Evolutionary conservation across 2,888 invertebrate genomes (phyloP).

Genomic region (Odontocerum albicorne): DNA sequence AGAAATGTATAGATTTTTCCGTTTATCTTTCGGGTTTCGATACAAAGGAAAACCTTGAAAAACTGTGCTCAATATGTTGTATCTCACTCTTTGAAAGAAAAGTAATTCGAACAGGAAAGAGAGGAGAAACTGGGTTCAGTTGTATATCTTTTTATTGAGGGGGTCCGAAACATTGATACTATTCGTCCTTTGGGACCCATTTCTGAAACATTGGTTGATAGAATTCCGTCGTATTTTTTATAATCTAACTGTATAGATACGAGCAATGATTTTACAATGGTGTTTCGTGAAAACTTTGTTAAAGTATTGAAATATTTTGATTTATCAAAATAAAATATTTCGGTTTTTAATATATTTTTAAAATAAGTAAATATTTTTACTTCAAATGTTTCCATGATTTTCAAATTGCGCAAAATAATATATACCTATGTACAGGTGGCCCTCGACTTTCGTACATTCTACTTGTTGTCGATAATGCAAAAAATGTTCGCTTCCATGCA

Average conservation of each 20-base stretch:
- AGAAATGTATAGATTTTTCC: not conserved
- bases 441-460: no score
- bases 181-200: constrained; percentile 31
- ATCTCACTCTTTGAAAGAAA: not conserved
- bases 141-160: constrained; percentile 13
- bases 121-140: not conserved
- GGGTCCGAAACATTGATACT: constrained; percentile 9
- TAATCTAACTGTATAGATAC: constrained; percentile 23
- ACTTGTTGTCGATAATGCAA: no score
- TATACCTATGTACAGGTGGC: no score
- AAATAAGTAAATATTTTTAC: no score
- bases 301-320: no score
- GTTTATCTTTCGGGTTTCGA: not conserved
- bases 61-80: not conserved
- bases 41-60: not conserved
- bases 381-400: no score
- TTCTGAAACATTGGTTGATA: constrained; percentile 30
- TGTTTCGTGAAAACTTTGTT: not conserved
- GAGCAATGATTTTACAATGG: not conserved
- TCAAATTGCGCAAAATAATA: no score
- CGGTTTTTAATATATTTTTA: no score
- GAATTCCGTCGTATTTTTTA: constrained; percentile 33
- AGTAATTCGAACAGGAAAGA: not conserved
- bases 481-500: no score
- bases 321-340: no score